These are phyloP conservation scores for Trichacis sp. DNA, from an alignment of 2,888 invertebrate species.

Conservation along the genomic window DNA sequence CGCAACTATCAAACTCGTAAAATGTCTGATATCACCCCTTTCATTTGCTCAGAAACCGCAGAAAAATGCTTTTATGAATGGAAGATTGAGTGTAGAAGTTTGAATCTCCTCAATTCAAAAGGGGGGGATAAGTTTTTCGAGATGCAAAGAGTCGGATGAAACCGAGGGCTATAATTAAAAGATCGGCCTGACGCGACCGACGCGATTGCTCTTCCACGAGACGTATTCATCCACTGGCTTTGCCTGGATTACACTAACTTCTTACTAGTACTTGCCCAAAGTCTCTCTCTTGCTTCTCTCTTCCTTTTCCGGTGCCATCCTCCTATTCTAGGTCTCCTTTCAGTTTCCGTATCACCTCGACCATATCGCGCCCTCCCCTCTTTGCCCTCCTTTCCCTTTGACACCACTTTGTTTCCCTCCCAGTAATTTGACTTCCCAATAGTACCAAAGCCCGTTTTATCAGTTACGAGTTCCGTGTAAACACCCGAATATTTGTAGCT, in stretches of 20 bases:
- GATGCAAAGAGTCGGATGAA: conserved; percentile 25
- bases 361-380: conserved; percentile 8
- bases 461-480: conserved; percentile 14
- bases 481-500: conserved; percentile 5
- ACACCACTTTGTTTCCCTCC: conserved; percentile 21
- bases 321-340: conserved; percentile 11
- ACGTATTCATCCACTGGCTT: conserved; percentile 46
- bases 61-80: not conserved
- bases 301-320: conserved; percentile 6
- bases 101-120: conserved; percentile 37
- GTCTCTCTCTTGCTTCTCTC: conserved; percentile 20
- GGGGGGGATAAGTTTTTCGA: conserved; percentile 19
- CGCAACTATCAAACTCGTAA: too few species aligned
- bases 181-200: conserved; percentile 40
- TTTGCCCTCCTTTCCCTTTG: conserved; percentile 22
- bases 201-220: conserved; percentile 34
- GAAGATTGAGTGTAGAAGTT: not conserved
- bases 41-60: too few species aligned
- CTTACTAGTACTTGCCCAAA: conserved; percentile 45
- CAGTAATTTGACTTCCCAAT: conserved; percentile 28
- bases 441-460: conserved; percentile 20
- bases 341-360: conserved; percentile 19
- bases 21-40: too few species aligned
- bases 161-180: conserved; percentile 49
- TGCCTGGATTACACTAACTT: conserved; percentile 52